Conservation (phyloP, 2,797 vertebrate genomes). For the Cercopithecus diana region DNA sequence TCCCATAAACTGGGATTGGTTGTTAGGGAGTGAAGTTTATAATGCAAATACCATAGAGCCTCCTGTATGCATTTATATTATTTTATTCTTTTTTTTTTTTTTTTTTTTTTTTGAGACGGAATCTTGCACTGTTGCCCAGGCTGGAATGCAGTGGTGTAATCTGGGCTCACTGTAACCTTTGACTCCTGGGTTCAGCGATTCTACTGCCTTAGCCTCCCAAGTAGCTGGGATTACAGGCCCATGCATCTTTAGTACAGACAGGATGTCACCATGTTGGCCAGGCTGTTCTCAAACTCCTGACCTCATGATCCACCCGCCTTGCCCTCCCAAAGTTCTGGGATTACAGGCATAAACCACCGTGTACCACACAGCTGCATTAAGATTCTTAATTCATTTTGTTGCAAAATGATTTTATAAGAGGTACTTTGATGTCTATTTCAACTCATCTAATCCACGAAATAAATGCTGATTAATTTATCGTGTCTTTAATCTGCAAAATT, state of each 20-base stretch:
- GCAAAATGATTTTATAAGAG: background rate
- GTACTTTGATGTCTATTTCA: background rate
- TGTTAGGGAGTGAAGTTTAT: background rate
- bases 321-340: background rate
- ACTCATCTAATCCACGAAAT: background rate
- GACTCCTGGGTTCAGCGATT: background rate
- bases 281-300: background rate
- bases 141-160: background rate
- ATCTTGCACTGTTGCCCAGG: background rate
- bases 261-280: background rate
- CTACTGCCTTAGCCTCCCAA: background rate
- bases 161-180: background rate
- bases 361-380: accelerated
- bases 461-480: background rate
- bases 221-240: background rate
- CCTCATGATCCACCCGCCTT: background rate
- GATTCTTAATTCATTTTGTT: background rate
- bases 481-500: background rate
- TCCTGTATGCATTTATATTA: background rate
- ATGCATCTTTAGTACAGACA: background rate
- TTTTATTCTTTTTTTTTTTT: too few species aligned
- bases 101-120: background rate
- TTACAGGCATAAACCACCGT: background rate
- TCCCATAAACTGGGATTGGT: background rate
- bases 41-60: background rate